Base-by-base conservation (phyloP, 64 coral and sea anemone genomes). In the Catalaphyllia jardinei region DNA sequence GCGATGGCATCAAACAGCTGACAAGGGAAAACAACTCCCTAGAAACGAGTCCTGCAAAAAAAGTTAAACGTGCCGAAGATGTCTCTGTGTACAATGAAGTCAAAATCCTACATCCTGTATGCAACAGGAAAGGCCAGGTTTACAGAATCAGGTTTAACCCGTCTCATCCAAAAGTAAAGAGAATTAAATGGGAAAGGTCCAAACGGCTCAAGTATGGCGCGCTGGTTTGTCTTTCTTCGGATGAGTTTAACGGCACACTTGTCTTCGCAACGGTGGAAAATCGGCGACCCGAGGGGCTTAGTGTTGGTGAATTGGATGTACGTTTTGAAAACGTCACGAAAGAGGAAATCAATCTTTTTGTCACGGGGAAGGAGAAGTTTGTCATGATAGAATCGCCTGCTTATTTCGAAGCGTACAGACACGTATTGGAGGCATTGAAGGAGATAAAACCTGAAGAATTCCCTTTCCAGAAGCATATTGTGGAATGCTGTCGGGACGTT, bases 131-230 rank as follows among this genome's bases (percentile, higher is more conserved):
- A 42, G 88, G 88, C 33, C 89, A 50, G 73, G 80, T 96, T 27
- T 96, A 89, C 90, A 87, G 79, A 29, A 73, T 96, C 39, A 65
- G 74, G 67, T 96, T 96, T 75, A 31, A 96, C 78, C 54, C 73
- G 24, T 82, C 76, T 24, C 80, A 89, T 75, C 59, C 0, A 13
- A 83, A 72, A n/a, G 71, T 96, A 50, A 88, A 28, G 27, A 62
- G 77, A 46, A 22, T 96, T 4, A 96, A 92, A 24, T 96, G 94
- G 94, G 79, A 92, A 4, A 92, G 59, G 50, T 51, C 87, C 10
- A 96, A 89, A 52, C 86, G 94, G 7, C 90, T 96, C 13, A 96
- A 92, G n/a, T 96, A 75, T 89, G 94, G 94, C 10, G 71, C 94
- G 10, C 67, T 96, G 20, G 71, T 96, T 29, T 96, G 94, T 28